Evolutionary conservation across 2,113 vertebrate genomes (phyloP).

Genomic region (Ondatra zibethicus): DNA sequence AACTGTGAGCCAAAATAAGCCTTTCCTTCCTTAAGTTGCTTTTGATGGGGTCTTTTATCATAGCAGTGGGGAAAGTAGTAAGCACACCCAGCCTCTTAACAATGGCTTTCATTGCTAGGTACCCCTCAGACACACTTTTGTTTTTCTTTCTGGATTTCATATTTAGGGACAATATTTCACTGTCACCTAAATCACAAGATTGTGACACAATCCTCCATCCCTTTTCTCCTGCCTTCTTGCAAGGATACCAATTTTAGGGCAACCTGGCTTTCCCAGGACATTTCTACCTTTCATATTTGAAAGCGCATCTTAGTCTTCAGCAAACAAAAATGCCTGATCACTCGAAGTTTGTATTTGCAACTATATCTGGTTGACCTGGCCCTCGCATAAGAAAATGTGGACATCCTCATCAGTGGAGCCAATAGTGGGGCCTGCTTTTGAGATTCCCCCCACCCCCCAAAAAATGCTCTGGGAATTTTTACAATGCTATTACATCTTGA

Average conservation of each 20-base stretch:
- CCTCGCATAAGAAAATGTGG: conserved; percentile 31
- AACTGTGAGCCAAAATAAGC: background rate
- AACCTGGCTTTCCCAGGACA: conserved; percentile 17
- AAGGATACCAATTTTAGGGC: conserved; percentile 28
- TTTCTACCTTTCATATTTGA: conserved; percentile 27
- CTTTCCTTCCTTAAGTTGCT: background rate
- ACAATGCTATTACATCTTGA: conserved; percentile 14
- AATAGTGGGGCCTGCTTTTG: background rate
- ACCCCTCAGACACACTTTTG: background rate
- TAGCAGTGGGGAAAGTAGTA: background rate
- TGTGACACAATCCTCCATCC: background rate
- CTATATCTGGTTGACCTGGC: background rate
- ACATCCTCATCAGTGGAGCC: background rate
- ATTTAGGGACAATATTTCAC: background rate
- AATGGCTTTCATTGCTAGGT: background rate
- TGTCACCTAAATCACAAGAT: conserved; percentile 40
- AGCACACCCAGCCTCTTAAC: background rate
- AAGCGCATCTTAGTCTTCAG: conserved; percentile 2
- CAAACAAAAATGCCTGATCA: background rate
- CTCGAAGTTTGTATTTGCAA: background rate
- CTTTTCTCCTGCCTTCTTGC: background rate
- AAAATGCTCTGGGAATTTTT: background rate
- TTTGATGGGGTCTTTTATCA: background rate
- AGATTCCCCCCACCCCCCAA: background rate
- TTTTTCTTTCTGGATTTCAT: conserved; percentile 31